Base-by-base conservation (phyloP, 2,888 invertebrate species). In the Chironomus riparius region DNA sequence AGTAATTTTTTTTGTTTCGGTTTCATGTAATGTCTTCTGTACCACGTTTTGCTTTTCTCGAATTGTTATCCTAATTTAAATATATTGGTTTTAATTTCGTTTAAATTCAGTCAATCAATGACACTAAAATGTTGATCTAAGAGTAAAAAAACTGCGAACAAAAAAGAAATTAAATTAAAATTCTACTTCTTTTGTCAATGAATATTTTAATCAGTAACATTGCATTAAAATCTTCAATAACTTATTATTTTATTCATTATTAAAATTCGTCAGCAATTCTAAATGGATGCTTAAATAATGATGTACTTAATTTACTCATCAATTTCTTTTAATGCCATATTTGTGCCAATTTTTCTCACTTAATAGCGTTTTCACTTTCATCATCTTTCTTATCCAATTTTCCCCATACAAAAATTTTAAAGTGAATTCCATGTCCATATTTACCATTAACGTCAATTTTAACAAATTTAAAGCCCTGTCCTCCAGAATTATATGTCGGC, bases 391-490 rank as follows among this genome's bases (percentile, higher is more conserved):
- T 18, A 10, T 38, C 38, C 18, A 38, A 38, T n/a, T 47, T 74
- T 13, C 74, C 74, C 38, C 48, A 28, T 6, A 74, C 74, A 15
- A 68, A 10, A 12, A 74, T 68, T 47, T 47, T 38, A 28, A 74
- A 74, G 38, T 74, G 74, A 47, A 74, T 68, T 15, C 74, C 74
- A 47, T 74, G n/a, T 3, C 48, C 48, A 38, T 65, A 48, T 68
- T 68, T 47, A 47, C 74, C 74, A 68, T 74, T 47, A 47, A 68
- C 74, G 15, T 74, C 68, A 10, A 74, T 68, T 15, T 62, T 62
- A 47, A 74, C 68, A 47, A 74, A 74, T 47, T 74, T 68, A 21
- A 65, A 4, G 12, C 74, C 74, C 5, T 22, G 2, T n/a, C 74
- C 74, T 5, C 74, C 74, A 15, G 72, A 72, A 62, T 62, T 38